Base-by-base conservation (phyloP, 1,140 invertebrate species). In the Berghia stephanieae region DNA sequence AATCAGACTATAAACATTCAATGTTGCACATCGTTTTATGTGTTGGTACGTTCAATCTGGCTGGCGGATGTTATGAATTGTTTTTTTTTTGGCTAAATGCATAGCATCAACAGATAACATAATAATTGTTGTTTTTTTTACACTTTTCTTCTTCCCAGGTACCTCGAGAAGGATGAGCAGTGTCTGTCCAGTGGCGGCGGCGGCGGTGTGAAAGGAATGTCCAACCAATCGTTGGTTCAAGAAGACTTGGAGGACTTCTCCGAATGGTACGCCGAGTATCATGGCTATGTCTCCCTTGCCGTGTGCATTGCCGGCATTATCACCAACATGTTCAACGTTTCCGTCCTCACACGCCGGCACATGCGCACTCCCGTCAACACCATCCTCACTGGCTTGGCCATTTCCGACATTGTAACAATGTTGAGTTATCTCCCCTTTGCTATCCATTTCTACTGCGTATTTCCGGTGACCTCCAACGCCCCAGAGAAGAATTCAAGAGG, bases 291-390 rank as follows among this genome's bases (percentile, higher is more conserved):
- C 24, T 92, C 93, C 18, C 88, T 95, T 4, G 86, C 92, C 31
- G 94, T 98, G 3, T 98, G 96, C 87, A 86, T 95, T 49, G 95
- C 97, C 82, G 96, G 96, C 38, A 94, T 94, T 52, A 89, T 97
- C 75, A 94, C 96, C 24, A 98, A 98, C 85, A 91, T 95, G 5
- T 90, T 97, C 68, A 98, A 97, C 86, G 94, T 98, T 46, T 93
- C 95, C 3, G 95, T 98, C 0, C 89, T 98, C 42, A 97, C 96
- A 0, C 91, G 95, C 34, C 94, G 94, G 79, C 94, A 96, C 80
- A 94, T 96, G 92, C 91, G 93, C 1, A 93, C 94, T 0, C 94
- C 95, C 0, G 96, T 96, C 75, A 97, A 97, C 86, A 90, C 93
- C 66, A 94, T 97, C 60, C 91, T 97, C 1, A 96, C 95, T 69